These are phyloP conservation scores for Apotomis capreana DNA, from an alignment of 2,888 invertebrate species.

Conservation along the genomic window DNA sequence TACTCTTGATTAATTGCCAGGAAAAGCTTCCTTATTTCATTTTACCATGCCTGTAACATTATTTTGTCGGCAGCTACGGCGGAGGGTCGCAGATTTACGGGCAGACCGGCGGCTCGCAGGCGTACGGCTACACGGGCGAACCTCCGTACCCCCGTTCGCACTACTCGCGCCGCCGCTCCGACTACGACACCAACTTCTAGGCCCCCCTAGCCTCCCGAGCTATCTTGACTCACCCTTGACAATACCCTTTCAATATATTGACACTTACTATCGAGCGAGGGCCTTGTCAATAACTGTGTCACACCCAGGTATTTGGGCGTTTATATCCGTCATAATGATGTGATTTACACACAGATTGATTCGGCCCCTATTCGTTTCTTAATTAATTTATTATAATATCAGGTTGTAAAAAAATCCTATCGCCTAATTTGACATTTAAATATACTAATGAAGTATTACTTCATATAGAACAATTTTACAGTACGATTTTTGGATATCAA, in stretches of 20 bases:
- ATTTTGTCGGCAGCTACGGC: conserved; percentile 61
- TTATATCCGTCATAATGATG: conserved; percentile 9
- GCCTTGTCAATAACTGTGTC: neutral
- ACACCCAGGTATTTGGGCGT: neutral
- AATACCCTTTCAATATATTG: conserved; percentile 62
- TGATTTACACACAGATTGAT: neutral
- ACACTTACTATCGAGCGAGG: conserved; percentile 8
- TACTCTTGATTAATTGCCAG: too few relatives aligned
- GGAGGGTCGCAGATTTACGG: conserved; percentile 88
- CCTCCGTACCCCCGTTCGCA: conserved; percentile 74
- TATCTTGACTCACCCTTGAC: conserved; percentile 68
- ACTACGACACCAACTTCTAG: conserved; percentile 92
- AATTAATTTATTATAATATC: conserved; percentile 49
- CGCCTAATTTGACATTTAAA: neutral
- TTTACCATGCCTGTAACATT: conserved; percentile 12
- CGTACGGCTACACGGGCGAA: conserved; percentile 80
- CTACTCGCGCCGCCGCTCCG: conserved; percentile 86
- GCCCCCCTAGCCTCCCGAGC: conserved; percentile 49
- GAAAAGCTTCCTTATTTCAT: too few relatives aligned
- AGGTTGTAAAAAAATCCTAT: conserved; percentile 70
- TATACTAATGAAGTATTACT: conserved; percentile 23
- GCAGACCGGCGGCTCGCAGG: conserved; percentile 85
- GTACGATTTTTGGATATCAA: conserved; percentile 18
- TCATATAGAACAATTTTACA: conserved; percentile 45
- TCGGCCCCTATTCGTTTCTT: neutral